Evolutionary conservation across 2,888 invertebrate genomes (phyloP), one percentile per base, ranked within the genome.

Genomic region (Helleia helle): DNA sequence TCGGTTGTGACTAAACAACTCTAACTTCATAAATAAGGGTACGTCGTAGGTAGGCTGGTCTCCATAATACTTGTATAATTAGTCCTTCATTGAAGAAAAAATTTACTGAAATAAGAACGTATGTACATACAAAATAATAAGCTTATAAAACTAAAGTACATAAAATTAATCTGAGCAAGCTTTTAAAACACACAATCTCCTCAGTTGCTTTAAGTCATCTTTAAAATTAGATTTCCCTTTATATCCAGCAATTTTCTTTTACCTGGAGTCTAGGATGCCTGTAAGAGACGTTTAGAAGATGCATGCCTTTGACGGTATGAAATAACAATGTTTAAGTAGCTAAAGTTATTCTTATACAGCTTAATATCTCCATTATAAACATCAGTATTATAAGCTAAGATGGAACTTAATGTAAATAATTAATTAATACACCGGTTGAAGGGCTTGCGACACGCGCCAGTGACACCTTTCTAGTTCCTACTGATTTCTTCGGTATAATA

Each of bases 191-290:
- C 18, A 12, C 22, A 34, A 22, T 12, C 12, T 34, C 17, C 8
- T 34, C 22, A 8, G 12, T 22, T 22, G 18, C 34, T 34, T 12
- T 8, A 18, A 34, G 22, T n/a, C 30, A 15, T 18, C 22, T 34
- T 34, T 34, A 4, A 34, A 3, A 13, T 29, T 29, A 14, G 29
- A 40, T 31, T 31, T 27, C 26, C 26, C 15, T 36, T 34, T 34
- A n/a, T n/a, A 31, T 34, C 34, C 28, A 14, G 22, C 36, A 36
- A 41, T 36, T 41, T 41, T 36, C 29, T 28, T 41, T 9, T 17
- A 34, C 25, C 29, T 28, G 37, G 15, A 39, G 38, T n/a, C 17
- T 14, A 9, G 29, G 36, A 36, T 24, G 11, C 12, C 24, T 27
- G 30, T n/a, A 18, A 7, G n/a, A 26, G 30, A 31, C 12, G 15